Evolutionary conservation across 2,113 vertebrate genomes (phyloP).

Genomic region (Anguilla japonica): DNA sequence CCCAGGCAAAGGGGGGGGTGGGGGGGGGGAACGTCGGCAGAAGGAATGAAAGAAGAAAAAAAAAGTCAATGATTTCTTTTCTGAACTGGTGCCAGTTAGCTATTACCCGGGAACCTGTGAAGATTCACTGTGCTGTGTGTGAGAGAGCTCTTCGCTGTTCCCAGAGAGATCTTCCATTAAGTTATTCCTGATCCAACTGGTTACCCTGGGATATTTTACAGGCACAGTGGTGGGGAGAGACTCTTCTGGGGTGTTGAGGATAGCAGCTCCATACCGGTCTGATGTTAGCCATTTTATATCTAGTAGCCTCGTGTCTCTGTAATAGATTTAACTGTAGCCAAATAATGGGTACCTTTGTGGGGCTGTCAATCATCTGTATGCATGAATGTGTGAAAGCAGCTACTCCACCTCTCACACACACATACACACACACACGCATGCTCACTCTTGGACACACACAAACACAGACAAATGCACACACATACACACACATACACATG

Average conservation of each 20-base stretch:
- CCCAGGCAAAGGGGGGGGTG: neutral
- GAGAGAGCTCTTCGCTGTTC: neutral
- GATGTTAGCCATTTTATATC: neutral
- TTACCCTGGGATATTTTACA: slow-evolving; percentile 8
- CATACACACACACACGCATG: neutral
- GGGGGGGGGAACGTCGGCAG: neutral
- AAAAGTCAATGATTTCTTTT: slow-evolving; percentile 24
- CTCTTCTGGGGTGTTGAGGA: neutral
- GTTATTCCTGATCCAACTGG: too few species aligned
- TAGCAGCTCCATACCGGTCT: too few species aligned
- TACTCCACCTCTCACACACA: neutral
- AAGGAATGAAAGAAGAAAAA: neutral
- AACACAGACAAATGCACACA: neutral
- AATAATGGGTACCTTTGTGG: neutral
- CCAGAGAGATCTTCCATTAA: neutral
- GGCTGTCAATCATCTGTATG: neutral
- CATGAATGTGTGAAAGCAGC: neutral
- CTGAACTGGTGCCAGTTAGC: slow-evolving; percentile 1
- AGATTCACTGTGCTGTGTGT: neutral
- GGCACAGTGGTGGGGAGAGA: neutral
- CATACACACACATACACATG: neutral
- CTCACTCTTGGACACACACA: too few species aligned
- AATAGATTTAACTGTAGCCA: neutral
- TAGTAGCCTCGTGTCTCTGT: neutral
- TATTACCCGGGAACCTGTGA: neutral